Percentiles rank a stretch among this genome's conserved stretches.
Conservation (phyloP, 2,113 vertebrate species). For the Amazona vittata region DNA sequence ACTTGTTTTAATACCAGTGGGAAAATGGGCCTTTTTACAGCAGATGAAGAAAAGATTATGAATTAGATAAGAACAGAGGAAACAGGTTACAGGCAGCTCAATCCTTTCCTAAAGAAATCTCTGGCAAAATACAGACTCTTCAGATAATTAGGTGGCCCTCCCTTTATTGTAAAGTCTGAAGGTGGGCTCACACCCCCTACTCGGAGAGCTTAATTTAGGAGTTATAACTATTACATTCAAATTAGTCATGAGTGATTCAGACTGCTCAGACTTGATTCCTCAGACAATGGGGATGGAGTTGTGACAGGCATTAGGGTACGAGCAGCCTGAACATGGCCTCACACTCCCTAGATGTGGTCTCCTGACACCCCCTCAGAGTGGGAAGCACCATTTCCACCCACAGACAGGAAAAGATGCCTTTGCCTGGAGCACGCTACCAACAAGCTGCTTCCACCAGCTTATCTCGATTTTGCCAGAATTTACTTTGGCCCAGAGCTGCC, state of each 20-base stretch:
- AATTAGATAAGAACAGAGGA: not conserved
- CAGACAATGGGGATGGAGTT: slow-evolving; percentile 41
- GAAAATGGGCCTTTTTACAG: not conserved
- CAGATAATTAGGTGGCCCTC: not conserved
- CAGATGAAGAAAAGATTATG: not conserved
- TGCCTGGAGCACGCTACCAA: not conserved
- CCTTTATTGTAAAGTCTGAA: slow-evolving; percentile 12
- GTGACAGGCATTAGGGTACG: not conserved
- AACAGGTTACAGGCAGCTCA: not conserved
- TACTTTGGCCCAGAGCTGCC: slow-evolving; percentile 12
- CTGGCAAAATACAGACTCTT: not conserved
- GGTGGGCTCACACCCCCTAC: slow-evolving; percentile 48
- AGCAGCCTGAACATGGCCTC: not conserved
- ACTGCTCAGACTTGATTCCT: not conserved
- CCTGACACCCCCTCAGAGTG: not conserved
- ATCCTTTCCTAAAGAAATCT: not conserved
- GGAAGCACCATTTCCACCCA: not conserved
- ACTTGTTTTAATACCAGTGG: not conserved
- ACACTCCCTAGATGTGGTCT: not conserved
- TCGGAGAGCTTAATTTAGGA: not conserved
- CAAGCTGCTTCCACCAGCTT: not conserved
- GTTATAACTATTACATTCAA: slow-evolving; percentile 1
- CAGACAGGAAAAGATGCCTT: not conserved
- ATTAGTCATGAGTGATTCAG: slow-evolving; percentile 57
- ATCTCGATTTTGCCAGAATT: not conserved